Evolutionary conservation across 2,113 vertebrate species (phyloP).

Genomic region (Scomber japonicus): DNA sequence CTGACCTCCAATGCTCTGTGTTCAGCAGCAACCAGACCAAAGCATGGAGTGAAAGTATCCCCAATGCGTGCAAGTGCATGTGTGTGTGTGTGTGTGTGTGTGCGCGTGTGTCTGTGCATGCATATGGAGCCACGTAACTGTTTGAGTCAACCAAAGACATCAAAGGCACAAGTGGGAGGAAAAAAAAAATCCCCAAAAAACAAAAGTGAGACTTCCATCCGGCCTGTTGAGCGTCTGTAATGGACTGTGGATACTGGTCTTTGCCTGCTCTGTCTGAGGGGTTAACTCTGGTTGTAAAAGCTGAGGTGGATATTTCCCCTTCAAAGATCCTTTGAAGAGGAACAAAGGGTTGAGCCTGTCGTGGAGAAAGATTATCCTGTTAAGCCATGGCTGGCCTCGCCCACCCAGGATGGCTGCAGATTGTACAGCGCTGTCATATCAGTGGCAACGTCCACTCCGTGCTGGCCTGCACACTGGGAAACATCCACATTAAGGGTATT

Average conservation of each 20-base stretch:
- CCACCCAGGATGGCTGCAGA: slow-evolving; percentile 77
- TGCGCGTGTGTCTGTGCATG: not conserved
- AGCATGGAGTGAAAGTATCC: not conserved
- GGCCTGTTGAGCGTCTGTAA: slow-evolving; percentile 24
- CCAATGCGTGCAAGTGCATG: not conserved
- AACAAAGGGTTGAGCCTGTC: slow-evolving; percentile 73
- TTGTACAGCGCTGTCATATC: slow-evolving; percentile 41
- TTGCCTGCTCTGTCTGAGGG: slow-evolving; percentile 41
- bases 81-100: not conserved
- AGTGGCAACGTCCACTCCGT: not conserved
- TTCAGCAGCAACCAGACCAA: not conserved
- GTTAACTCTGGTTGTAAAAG: slow-evolving; percentile 69
- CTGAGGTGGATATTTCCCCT: slow-evolving; percentile 71
- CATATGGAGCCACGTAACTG: slow-evolving; percentile 6
- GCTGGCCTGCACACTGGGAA: slow-evolving; percentile 19
- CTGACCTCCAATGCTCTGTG: slow-evolving; percentile 36
- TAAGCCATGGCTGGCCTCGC: slow-evolving; percentile 50
- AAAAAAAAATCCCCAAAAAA: not conserved
- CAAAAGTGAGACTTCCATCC: slow-evolving; percentile 30
- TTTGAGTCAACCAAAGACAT: slow-evolving; percentile 47
- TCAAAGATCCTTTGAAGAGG: slow-evolving; percentile 75
- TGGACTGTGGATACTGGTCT: slow-evolving; percentile 48
- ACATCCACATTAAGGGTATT: slow-evolving; percentile 35
- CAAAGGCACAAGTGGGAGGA: slow-evolving; percentile 36
- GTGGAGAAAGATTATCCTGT: slow-evolving; percentile 67